Evolutionary conservation across 2,888 invertebrate genomes (phyloP), one percentile per base, ranked within the genome.

Genomic region (Arctia plantaginis): DNA sequence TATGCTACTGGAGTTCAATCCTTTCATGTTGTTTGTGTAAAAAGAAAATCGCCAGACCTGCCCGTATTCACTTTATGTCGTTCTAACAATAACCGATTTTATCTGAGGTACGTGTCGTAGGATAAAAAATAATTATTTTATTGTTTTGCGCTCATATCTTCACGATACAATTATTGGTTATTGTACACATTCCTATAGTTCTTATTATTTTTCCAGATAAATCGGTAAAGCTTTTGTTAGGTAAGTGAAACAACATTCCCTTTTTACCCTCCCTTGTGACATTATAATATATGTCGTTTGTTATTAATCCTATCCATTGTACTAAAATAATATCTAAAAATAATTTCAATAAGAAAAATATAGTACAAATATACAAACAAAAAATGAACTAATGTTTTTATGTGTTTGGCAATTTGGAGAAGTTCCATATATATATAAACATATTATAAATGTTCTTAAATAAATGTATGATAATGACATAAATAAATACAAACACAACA

Each of bases 11-110:
- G 79, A 80, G 85, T 85, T 86, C 85, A 84, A 88, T 88, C 86
- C 86, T 86, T 87, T 86, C 72, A 85, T 80, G 75, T 80, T 83
- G 80, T 87, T 83, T 86, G 82, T 88, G 77, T 59, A 27, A 89
- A 88, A 83, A 80, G 77, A 79, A 76, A 77, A 71, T 65, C 23
- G 30, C 39, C 72, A 66, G 59, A 73, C 71, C 75, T 71, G 73
- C 90, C 90, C 89, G 90, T 87, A 90, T 91, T 82, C 77, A 77
- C 85, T 87, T 88, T 89, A 82, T 82, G 83, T 82, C 74, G 72
- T 66, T 73, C 80, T 85, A 87, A 89, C 88, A 90, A 88, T 83
- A 82, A 82, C 75, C 71, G 73, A 81, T 86, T 82, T 87, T 82
- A 82, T 77, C 81, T 71, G 77, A 79, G 73, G 75, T 76, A 77